Evolutionary conservation across 2,888 invertebrate species (phyloP).

Genomic region (Ommatoiulus sabulosus): DNA sequence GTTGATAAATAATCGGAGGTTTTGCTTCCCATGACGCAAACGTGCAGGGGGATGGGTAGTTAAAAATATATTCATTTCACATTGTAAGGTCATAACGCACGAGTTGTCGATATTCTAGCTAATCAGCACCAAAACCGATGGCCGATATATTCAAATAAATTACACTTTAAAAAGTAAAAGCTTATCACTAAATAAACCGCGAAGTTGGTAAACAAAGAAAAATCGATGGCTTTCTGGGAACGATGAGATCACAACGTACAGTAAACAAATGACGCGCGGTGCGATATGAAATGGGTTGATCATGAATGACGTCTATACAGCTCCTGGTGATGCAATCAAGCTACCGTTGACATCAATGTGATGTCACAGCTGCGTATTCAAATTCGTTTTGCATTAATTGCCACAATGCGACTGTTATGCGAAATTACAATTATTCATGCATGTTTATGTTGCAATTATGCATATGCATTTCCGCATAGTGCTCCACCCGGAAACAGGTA

Average conservation of each 20-base stretch:
- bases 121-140: not conserved
- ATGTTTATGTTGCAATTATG: too few species aligned
- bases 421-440: too few species aligned
- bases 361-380: not conserved
- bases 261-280: not conserved
- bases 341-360: not conserved
- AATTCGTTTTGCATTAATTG: not conserved
- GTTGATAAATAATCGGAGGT: not conserved
- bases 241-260: not conserved
- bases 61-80: not conserved
- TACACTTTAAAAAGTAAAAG: not conserved
- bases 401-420: too few species aligned
- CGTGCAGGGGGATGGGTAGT: not conserved
- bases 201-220: not conserved
- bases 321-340: not conserved
- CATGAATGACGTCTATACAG: not conserved
- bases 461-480: too few species aligned
- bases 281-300: not conserved
- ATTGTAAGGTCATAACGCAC: not conserved
- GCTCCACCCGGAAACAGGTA: too few species aligned
- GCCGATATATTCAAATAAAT: constrained; percentile 2
- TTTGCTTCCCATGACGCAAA: not conserved
- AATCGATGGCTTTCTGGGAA: not conserved
- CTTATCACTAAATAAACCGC: not conserved
- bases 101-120: not conserved